Evolutionary conservation across 2,888 invertebrate genomes (phyloP).

Genomic region (Plagodis pulveraria): DNA sequence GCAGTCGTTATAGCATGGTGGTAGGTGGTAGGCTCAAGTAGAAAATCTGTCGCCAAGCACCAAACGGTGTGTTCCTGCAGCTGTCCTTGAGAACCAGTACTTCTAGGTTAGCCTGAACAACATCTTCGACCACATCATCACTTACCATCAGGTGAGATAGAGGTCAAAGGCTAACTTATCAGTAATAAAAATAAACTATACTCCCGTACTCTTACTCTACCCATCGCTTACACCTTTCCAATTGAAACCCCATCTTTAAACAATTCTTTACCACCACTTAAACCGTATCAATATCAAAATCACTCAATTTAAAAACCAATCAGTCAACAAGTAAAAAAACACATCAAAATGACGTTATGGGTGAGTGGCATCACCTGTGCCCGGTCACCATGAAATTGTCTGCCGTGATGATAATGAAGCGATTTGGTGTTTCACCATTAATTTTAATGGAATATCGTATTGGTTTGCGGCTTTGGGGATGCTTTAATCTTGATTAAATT

Average conservation of each 20-base stretch:
- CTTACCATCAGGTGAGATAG: too few relatives aligned
- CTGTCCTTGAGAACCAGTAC: too few relatives aligned
- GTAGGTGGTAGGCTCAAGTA: too few relatives aligned
- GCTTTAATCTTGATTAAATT: background rate
- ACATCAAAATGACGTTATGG: slow-evolving; percentile 40
- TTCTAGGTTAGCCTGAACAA: too few relatives aligned
- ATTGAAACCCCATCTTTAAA: slow-evolving; percentile 4
- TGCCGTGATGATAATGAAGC: slow-evolving; percentile 33
- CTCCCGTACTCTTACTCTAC: too few relatives aligned
- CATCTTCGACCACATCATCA: too few relatives aligned
- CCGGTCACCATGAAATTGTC: slow-evolving; percentile 53
- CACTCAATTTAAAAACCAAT: slow-evolving; percentile 36
- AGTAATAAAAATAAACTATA: too few relatives aligned
- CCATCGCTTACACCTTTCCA: background rate
- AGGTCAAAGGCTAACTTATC: too few relatives aligned
- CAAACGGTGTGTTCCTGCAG: too few relatives aligned
- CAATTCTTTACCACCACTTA: slow-evolving; percentile 17
- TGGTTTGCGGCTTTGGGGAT: slow-evolving; percentile 20
- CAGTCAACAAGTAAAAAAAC: slow-evolving; percentile 30
- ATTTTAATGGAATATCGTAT: slow-evolving; percentile 33
- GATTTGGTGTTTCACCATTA: slow-evolving; percentile 31
- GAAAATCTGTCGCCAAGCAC: too few relatives aligned
- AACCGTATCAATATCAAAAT: slow-evolving; percentile 25
- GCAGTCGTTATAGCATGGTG: too few relatives aligned
- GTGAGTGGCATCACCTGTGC: slow-evolving; percentile 46